A percentile compares a stretch with the other conserved stretches of the same genome.
Evolutionary conservation across 1,140 invertebrate genomes (phyloP).

Genomic region (Scaptomyza hsui): DNA sequence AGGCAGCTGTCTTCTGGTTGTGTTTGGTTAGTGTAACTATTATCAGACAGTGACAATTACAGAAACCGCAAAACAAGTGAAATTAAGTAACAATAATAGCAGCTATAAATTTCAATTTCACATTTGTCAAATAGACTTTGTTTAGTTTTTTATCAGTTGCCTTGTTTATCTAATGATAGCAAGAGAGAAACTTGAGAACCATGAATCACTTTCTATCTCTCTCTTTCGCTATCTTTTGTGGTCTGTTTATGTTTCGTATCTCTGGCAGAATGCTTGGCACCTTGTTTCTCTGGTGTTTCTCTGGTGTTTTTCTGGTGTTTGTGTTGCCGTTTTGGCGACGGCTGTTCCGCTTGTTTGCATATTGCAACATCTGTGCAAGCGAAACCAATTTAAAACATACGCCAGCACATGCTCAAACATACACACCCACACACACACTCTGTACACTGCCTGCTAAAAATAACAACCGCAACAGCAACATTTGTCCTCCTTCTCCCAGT

Average conservation of each 20-base stretch:
- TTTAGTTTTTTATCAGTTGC: slow-evolving; percentile 49
- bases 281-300: slow-evolving; percentile 44
- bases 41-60: slow-evolving; percentile 3
- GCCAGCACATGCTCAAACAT: slow-evolving; percentile 56
- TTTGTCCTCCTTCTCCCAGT: slow-evolving; percentile 13
- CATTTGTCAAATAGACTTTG: slow-evolving; percentile 19
- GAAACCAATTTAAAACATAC: slow-evolving; percentile 71
- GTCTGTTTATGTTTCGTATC: not conserved
- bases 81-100: slow-evolving; percentile 16
- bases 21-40: not conserved
- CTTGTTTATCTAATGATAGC: slow-evolving; percentile 17
- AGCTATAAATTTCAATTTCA: slow-evolving; percentile 6
- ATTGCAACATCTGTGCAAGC: slow-evolving; percentile 79
- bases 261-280: slow-evolving; percentile 36
- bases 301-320: too few relatives aligned
- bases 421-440: slow-evolving; percentile 11
- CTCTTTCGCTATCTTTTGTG: not conserved
- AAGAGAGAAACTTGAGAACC: slow-evolving; percentile 6
- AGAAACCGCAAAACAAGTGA: slow-evolving; percentile 14
- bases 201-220: slow-evolving; percentile 22
- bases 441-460: slow-evolving; percentile 46
- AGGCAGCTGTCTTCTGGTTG: slow-evolving; percentile 4
- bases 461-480: slow-evolving; percentile 36
- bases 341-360: slow-evolving; percentile 74
- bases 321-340: slow-evolving; percentile 38